These are phyloP conservation scores for Bellardia bayeri DNA, from an alignment of 2,888 invertebrate genomes.

Conservation along the genomic window DNA sequence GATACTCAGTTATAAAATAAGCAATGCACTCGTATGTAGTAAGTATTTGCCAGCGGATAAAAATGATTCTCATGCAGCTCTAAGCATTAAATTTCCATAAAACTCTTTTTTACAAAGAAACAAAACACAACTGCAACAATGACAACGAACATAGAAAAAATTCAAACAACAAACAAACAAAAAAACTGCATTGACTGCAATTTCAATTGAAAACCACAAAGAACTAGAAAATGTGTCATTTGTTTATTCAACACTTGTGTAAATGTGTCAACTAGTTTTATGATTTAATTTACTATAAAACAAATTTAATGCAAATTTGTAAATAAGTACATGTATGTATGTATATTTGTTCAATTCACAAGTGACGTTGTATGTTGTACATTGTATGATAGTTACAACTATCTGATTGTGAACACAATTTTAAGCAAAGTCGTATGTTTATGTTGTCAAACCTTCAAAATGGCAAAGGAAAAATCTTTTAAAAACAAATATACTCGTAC, in stretches of 20 bases:
- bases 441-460: no score
- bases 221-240: constrained; percentile 71
- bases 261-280: constrained; percentile 67
- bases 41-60: constrained; percentile 43
- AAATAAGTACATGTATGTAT: background rate
- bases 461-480: no score
- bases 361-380: no score
- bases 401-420: no score
- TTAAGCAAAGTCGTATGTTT: no score
- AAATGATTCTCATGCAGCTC: constrained; percentile 52
- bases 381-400: no score
- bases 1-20: background rate
- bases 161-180: constrained; percentile 31
- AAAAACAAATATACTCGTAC: no score
- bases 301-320: background rate
- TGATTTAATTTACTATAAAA: constrained; percentile 56
- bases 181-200: constrained; percentile 67
- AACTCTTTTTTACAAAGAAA: constrained; percentile 44
- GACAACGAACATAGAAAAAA: constrained; percentile 7
- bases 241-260: constrained; percentile 67
- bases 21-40: background rate
- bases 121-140: constrained; percentile 38
- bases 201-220: constrained; percentile 67
- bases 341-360: no score
- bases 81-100: constrained; percentile 62